A percentile compares a stretch with the other conserved stretches of the same genome.
Evolutionary conservation across 2,888 invertebrate species (phyloP).

Genomic region (Syritta pipiens): DNA sequence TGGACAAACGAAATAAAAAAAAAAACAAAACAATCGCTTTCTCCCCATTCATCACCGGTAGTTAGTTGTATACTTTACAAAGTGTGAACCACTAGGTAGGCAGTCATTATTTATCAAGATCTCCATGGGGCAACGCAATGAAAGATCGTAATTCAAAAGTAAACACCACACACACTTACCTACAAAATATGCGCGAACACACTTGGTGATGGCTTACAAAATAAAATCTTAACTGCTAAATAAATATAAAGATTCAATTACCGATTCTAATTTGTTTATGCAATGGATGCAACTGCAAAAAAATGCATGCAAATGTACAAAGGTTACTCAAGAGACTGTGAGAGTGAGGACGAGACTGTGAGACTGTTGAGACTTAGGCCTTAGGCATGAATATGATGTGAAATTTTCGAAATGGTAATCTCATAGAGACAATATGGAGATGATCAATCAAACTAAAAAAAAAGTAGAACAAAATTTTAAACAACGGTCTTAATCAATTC

Average conservation of each 20-base stretch:
- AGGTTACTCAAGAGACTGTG: background rate
- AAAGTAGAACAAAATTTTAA: too few species aligned
- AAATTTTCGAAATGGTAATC: too few species aligned
- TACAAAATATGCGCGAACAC: background rate
- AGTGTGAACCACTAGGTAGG: too few species aligned
- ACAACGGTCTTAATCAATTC: too few species aligned
- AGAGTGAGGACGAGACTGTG: background rate
- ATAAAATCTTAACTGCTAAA: background rate
- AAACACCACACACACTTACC: background rate
- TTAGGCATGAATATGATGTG: background rate
- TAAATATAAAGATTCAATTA: constrained; percentile 5
- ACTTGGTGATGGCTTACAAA: constrained; percentile 4
- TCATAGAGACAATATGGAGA: too few species aligned
- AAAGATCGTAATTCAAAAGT: constrained; percentile 10
- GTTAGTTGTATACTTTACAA: too few species aligned
- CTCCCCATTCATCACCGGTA: too few species aligned
- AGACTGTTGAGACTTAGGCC: background rate
- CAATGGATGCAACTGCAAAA: too few species aligned
- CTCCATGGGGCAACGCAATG: too few species aligned
- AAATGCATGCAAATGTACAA: constrained; percentile 4
- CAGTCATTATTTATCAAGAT: constrained; percentile 19
- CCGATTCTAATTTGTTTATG: constrained; percentile 13
- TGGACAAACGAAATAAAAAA: too few species aligned
- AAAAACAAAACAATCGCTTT: too few species aligned
- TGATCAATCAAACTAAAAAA: too few species aligned